These are phyloP conservation scores for Watsonalla binaria DNA, from an alignment of 2,888 invertebrate genomes.

Conservation along the genomic window DNA sequence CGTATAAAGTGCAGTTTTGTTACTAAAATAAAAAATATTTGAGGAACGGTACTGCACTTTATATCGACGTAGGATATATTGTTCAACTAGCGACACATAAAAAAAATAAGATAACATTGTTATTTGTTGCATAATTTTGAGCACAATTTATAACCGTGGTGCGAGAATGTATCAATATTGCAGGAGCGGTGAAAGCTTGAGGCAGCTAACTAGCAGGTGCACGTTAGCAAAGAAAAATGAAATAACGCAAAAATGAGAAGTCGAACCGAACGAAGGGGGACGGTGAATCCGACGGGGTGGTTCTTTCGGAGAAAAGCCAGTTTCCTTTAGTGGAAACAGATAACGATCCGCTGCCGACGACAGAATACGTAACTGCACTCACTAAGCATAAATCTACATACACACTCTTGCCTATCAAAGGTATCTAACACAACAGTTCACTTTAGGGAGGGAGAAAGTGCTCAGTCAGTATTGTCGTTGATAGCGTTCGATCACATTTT, in stretches of 20 bases:
- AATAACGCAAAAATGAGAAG: slow-evolving; percentile 73
- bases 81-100: slow-evolving; percentile 11
- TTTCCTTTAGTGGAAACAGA: slow-evolving; percentile 78
- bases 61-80: slow-evolving; percentile 12
- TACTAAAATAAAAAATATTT: slow-evolving; percentile 12
- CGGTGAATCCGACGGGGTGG: slow-evolving; percentile 59
- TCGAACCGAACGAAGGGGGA: slow-evolving; percentile 51
- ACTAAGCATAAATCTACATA: slow-evolving; percentile 66
- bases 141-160: slow-evolving; percentile 21
- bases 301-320: slow-evolving; percentile 74
- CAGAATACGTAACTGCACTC: slow-evolving; percentile 75
- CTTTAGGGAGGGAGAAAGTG: slow-evolving; percentile 42
- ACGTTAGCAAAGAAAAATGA: slow-evolving; percentile 74
- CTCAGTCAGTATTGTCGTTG: slow-evolving; percentile 35
- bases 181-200: slow-evolving; percentile 55
- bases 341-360: slow-evolving; percentile 77
- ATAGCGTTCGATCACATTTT: slow-evolving; percentile 25
- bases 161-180: slow-evolving; percentile 34
- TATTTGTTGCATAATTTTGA: neutral
- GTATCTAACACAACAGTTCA: slow-evolving; percentile 56
- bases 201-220: slow-evolving; percentile 74
- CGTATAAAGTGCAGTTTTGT: slow-evolving; percentile 23
- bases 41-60: slow-evolving; percentile 19
- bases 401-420: slow-evolving; percentile 53
- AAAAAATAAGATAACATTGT: neutral